These are phyloP conservation scores for Diglossa cyanea DNA, from an alignment of 2,797 vertebrate species.

Conservation along the genomic window DNA sequence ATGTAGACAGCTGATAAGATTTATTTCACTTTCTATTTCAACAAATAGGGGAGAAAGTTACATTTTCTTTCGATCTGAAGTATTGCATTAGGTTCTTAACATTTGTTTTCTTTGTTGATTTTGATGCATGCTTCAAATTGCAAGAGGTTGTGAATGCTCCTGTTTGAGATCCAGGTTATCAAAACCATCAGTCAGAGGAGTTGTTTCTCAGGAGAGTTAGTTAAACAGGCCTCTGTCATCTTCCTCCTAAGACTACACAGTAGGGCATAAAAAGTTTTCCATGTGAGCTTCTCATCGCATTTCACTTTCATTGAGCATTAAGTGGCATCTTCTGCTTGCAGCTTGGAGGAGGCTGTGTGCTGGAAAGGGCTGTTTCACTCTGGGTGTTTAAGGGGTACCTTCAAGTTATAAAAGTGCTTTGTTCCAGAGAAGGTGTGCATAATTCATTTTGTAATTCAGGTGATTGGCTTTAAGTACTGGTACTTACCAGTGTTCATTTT, in stretches of 20 bases:
- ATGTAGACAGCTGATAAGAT: background rate
- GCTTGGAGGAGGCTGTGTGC: background rate
- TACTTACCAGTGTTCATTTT: background rate
- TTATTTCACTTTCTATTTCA: constrained; percentile 21
- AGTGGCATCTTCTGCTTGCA: background rate
- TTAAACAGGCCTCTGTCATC: background rate
- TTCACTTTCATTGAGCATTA: background rate
- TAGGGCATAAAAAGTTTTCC: background rate
- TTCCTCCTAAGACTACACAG: background rate
- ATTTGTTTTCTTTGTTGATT: background rate
- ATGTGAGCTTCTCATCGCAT: background rate
- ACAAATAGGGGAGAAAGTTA: background rate
- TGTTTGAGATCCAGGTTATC: background rate
- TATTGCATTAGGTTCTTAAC: background rate
- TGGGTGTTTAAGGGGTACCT: background rate
- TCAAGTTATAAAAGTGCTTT: background rate
- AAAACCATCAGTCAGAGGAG: background rate
- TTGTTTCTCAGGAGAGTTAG: background rate
- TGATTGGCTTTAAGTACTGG: background rate
- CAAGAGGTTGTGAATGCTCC: background rate
- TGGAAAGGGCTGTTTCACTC: background rate
- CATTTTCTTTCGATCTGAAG: background rate
- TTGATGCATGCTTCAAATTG: background rate
- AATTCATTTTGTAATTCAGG: background rate
- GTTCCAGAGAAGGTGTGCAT: background rate